phyloP scores from a whole-genome alignment of 2,797 vertebrate species.

The Ambastaia sidthimunki region DNA sequence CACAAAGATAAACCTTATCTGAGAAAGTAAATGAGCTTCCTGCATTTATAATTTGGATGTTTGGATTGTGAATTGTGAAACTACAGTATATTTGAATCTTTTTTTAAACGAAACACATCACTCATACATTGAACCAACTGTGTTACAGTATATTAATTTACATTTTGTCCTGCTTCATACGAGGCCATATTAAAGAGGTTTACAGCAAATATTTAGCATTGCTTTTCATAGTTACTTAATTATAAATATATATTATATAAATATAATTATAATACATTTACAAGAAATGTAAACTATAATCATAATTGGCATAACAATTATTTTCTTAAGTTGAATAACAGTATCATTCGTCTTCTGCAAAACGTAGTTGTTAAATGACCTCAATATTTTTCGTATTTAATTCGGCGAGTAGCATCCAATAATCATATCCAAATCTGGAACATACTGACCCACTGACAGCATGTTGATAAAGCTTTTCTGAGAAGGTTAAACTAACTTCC shows the following conservation, averaged over 20 bases:
- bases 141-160: not conserved
- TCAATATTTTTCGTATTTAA: not conserved
- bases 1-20: conserved; percentile 38
- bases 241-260: too few species aligned
- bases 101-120: not conserved
- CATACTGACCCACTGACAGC: not conserved
- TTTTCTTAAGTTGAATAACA: too few species aligned
- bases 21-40: conserved; percentile 4
- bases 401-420: not conserved
- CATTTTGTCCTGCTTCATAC: too few species aligned
- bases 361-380: not conserved
- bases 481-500: too few species aligned
- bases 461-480: too few species aligned
- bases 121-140: not conserved
- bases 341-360: too few species aligned
- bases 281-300: too few species aligned
- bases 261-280: too few species aligned
- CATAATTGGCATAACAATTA: too few species aligned
- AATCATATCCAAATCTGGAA: not conserved
- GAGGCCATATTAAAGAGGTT: too few species aligned
- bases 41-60: not conserved
- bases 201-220: too few species aligned
- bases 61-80: not conserved
- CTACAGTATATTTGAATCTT: not conserved
- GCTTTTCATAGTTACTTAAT: too few species aligned